These are phyloP conservation scores for Hippocampus guttulatus DNA, from an alignment of 2,113 vertebrate genomes.

Conservation along the genomic window DNA sequence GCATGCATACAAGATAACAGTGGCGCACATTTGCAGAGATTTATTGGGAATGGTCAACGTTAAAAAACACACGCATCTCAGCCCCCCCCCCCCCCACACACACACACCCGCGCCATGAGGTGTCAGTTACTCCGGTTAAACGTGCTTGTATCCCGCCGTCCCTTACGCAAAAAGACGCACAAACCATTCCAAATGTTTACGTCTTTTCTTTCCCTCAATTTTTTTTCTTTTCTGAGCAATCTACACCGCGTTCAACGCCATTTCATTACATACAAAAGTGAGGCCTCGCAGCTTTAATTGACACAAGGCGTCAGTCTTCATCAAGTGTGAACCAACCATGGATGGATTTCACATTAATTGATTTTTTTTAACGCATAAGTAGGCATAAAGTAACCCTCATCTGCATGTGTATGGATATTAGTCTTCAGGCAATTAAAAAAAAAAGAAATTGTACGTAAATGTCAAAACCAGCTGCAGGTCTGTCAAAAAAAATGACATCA, in stretches of 20 bases:
- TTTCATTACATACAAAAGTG: not conserved
- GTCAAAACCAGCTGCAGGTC: constrained; percentile 38
- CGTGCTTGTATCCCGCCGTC: constrained; percentile 70
- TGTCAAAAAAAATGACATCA: constrained; percentile 25
- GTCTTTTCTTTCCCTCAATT: not conserved
- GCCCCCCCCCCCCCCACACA: not conserved
- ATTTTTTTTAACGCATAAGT: constrained; percentile 48
- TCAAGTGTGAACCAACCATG: constrained; percentile 46
- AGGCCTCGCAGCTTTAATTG: constrained; percentile 59
- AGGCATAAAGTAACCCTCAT: constrained; percentile 42
- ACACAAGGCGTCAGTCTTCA: constrained; percentile 48
- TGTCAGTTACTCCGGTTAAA: constrained; percentile 94
- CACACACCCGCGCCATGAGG: constrained; percentile 54
- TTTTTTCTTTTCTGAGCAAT: not conserved
- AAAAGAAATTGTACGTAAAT: constrained; percentile 14
- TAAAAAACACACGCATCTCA: not conserved
- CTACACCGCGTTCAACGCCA: not conserved
- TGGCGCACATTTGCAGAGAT: constrained; percentile 79
- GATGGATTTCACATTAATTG: constrained; percentile 61
- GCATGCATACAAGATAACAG: constrained; percentile 88
- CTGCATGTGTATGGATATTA: constrained; percentile 53
- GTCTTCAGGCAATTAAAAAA: constrained; percentile 21
- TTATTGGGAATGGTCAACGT: constrained; percentile 89
- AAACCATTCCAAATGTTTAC: not conserved
- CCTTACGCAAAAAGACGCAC: not conserved